Base-by-base conservation (phyloP, 1,140 invertebrate species). In the Triops longicaudatus region DNA sequence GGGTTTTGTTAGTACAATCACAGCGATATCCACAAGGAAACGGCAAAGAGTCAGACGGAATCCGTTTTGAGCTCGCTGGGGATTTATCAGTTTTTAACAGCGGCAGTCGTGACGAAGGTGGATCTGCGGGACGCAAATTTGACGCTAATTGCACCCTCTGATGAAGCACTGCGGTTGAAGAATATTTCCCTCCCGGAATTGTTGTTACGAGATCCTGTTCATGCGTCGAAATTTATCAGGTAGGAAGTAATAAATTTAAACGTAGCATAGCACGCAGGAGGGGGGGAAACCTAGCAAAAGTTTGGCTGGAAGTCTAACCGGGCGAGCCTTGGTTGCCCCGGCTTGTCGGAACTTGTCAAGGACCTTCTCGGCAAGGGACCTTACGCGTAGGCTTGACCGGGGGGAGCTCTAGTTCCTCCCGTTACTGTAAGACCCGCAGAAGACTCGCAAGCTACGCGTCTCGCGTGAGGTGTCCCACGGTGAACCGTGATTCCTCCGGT, bases 131-230 rank as follows among this genome's bases (percentile, higher is more conserved):
- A 27, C 11, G 43, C 26, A 17, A 37, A 63, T 28, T 76, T 63
- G 22, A 76, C 63, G 26, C 22, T 76, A 41, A 72, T 76, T 63
- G 37, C 50, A 72, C 76, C 76, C 17, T 76, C 76, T 11, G 76
- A 76, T 22, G 5, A 28, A 31, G 63, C 27, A 28, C 50, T 76
- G 27, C 27, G 28, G 26, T 31, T 37, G 7, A 37, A n/a, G n/a
- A 31, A 72, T 26, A 42, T 76, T 76, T 76, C 76, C 27, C 50
- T 76, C n/a, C 26, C 76, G 37, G n/a, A 50, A 7, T 31, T 63
- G 17, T 28, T 72, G 9, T 26, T 76, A 22, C 31, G 27, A 72
- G 72, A 76, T 31, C 63, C 76, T 7, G 28, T 75, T 75, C 74
- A 75, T 3, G 17, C 73, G 26, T 31, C 28, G 26, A n/a, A 1